Evolutionary conservation across 2,888 invertebrate genomes (phyloP).

Genomic region (Scaptomyza polygonia): DNA sequence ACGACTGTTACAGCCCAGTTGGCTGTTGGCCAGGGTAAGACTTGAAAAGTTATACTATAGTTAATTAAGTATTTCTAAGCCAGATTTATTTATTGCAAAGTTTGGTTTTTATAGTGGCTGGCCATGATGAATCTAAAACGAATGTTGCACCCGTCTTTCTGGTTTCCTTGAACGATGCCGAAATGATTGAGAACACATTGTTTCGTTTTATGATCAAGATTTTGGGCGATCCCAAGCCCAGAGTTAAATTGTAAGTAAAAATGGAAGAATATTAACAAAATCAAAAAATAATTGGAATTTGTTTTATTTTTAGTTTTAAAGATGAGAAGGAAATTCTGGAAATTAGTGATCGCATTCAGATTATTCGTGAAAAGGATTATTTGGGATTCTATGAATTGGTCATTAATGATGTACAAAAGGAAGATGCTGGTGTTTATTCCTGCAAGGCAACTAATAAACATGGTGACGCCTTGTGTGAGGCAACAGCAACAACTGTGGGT

Average conservation of each 20-base stretch:
- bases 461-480: conserved; percentile 91
- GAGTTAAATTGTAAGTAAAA: conserved; percentile 93
- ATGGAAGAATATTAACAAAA: neutral
- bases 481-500: conserved; percentile 92
- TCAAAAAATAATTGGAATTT: neutral
- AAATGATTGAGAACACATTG: conserved; percentile 93
- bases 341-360: conserved; percentile 88
- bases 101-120: conserved; percentile 79
- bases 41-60: no score
- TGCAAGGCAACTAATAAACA: conserved; percentile 93
- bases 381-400: conserved; percentile 94
- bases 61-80: no score
- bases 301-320: conserved; percentile 88
- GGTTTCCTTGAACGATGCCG: conserved; percentile 93
- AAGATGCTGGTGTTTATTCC: conserved; percentile 93
- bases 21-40: conserved; percentile 91
- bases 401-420: conserved; percentile 90
- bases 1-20: conserved; percentile 94
- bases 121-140: conserved; percentile 89
- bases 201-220: conserved; percentile 95
- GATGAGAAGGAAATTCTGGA: conserved; percentile 90
- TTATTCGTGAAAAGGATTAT: conserved; percentile 90
- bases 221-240: conserved; percentile 94
- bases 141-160: conserved; percentile 93
- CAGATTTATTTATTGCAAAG: no score